Evolutionary conservation across 2,888 invertebrate species (phyloP), one percentile per base, ranked within the genome.

Genomic region (Hedya salicella): DNA sequence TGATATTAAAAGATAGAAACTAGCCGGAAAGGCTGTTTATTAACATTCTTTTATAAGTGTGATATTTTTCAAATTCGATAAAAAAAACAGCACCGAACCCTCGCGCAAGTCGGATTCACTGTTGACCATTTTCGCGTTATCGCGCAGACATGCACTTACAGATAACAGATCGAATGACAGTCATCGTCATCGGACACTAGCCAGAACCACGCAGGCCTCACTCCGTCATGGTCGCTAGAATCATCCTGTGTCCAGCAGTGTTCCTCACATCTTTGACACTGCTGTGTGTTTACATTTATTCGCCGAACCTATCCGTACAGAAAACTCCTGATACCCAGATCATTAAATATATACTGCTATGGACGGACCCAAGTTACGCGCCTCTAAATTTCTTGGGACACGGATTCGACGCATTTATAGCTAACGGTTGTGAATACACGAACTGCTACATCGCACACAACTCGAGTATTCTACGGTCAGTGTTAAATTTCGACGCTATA

Each of bases 371-470:
- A 6, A 16, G 2, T 0, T 1, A 30, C 2, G 13, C 52, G 1
- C 87, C 87, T 0, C 87, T 88, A 64, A 73, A 76, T 9, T 81
- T 78, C 44, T 76, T 89, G 68, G 74, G 75, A 9, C 59, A 69
- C 30, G 87, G 85, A 0, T 71, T 54, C 17, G 67, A 75, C 14
- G 77, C 76, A 5, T 88, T 89, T 50, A 68, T 75, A 19, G 70
- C 74, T 2, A 77, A 76, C 57, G 76, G 78, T 0, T 89, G 88
- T 73, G 50, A 76, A 0, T 71, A 75, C n/a, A 77, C 69, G 0
- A 88, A 87, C 17, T 90, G 89, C 70, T 84, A 75, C 21, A 79
- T 88, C 0, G 81, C 88, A 0, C 68, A 72, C 1, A 70, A 87
- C 25, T 78, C 17, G 71, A 67, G 36, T 52, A 3, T 76, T 76